These are phyloP conservation scores for Tyrannus savana DNA, from an alignment of 2,113 vertebrate genomes.

Conservation along the genomic window DNA sequence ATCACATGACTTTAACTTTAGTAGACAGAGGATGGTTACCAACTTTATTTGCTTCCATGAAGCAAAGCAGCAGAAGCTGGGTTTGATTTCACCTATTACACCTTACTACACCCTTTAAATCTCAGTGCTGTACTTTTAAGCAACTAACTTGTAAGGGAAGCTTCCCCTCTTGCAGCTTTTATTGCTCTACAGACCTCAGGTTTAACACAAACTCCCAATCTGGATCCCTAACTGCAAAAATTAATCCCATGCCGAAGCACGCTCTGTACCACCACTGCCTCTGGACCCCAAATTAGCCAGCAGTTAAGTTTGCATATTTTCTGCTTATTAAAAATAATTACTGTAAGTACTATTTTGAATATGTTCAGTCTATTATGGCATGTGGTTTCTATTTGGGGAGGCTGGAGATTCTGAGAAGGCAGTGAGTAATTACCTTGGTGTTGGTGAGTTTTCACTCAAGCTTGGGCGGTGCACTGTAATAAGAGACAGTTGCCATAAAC, in stretches of 20 bases:
- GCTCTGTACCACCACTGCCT: conserved; percentile 54
- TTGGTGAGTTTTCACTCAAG: conserved; percentile 79
- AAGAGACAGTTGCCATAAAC: conserved; percentile 88
- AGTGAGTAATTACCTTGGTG: conserved; percentile 82
- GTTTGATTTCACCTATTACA: conserved; percentile 14
- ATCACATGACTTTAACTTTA: not conserved
- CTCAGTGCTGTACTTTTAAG: not conserved
- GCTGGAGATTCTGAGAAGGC: conserved; percentile 80
- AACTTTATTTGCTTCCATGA: conserved; percentile 25
- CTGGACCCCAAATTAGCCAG: conserved; percentile 82
- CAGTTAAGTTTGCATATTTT: conserved; percentile 89
- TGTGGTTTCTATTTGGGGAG: conserved; percentile 97
- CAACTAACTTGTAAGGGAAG: not conserved
- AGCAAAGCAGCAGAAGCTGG: conserved; percentile 7
- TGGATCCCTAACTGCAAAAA: conserved; percentile 57
- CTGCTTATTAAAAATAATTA: conserved; percentile 93
- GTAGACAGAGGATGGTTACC: not conserved
- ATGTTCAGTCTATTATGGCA: conserved; percentile 80
- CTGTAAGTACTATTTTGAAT: conserved; percentile 80
- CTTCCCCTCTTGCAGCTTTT: conserved; percentile 51
- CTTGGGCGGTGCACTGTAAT: conserved; percentile 78
- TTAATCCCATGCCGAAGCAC: conserved; percentile 26
- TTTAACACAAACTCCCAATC: conserved; percentile 66
- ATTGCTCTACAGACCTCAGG: conserved; percentile 10
- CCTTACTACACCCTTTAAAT: conserved; percentile 3